phyloP scores from a whole-genome alignment of 1,140 invertebrate species.

The Drosophila asahinai region DNA sequence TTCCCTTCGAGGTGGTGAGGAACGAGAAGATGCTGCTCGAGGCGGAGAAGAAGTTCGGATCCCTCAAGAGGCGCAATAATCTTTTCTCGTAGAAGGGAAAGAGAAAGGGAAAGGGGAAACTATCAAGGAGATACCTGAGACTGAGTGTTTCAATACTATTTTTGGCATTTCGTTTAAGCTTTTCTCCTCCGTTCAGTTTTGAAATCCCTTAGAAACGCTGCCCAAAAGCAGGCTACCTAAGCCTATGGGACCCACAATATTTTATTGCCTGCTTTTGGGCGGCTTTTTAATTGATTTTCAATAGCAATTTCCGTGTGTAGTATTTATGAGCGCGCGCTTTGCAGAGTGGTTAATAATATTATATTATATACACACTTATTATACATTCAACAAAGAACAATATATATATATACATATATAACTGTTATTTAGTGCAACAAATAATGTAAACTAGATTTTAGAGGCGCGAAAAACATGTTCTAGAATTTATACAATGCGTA shows the following conservation, averaged over 20 bases:
- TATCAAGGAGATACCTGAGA: conserved; percentile 54
- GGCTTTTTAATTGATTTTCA: neutral
- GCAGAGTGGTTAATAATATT: conserved; percentile 16
- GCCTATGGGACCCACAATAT: neutral
- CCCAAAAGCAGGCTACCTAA: too few species aligned
- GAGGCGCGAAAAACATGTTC: conserved; percentile 37
- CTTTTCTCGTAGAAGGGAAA: conserved; percentile 87
- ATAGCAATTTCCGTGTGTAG: conserved; percentile 28
- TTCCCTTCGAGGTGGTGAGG: conserved; percentile 89
- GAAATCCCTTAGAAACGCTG: conserved; percentile 1
- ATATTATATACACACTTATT: conserved; percentile 34
- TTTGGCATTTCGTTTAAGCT: conserved; percentile 51
- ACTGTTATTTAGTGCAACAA: conserved; percentile 71
- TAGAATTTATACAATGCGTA: conserved; percentile 80
- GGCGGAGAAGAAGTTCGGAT: conserved; percentile 88
- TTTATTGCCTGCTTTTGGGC: neutral
- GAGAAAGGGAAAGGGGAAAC: neutral
- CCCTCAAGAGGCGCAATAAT: conserved; percentile 89
- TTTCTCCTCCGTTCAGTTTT: conserved; percentile 27
- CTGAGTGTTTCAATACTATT: conserved; percentile 53
- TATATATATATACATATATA: conserved; percentile 38
- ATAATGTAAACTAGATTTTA: conserved; percentile 56
- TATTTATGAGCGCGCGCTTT: conserved; percentile 49
- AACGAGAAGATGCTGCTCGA: conserved; percentile 86
- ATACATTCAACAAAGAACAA: conserved; percentile 51